Percentiles rank a stretch among this genome's conserved stretches.
These are phyloP conservation scores for Lithobates sylvaticus DNA, from an alignment of 2,797 vertebrate genomes.

Conservation along the genomic window DNA sequence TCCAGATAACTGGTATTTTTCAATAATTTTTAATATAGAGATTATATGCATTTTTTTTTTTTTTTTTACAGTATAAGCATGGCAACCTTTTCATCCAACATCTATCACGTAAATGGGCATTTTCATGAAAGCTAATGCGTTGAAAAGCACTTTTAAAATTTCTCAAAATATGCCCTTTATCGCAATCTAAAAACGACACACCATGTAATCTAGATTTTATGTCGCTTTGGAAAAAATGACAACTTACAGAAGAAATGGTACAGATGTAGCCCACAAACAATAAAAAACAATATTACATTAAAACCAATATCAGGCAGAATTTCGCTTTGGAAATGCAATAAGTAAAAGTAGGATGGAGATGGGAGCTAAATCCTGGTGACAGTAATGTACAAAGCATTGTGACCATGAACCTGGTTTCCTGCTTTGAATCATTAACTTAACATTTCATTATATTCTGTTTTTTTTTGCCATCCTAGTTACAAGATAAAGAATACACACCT, in stretches of 20 bases:
- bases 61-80: background rate
- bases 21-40: background rate
- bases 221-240: background rate
- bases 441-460: background rate
- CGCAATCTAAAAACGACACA: background rate
- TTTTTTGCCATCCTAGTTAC: background rate
- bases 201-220: background rate
- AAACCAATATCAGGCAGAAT: constrained; percentile 28
- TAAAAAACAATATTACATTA: background rate
- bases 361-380: constrained; percentile 8
- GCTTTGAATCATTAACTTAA: constrained; percentile 3
- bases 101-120: constrained; percentile 15
- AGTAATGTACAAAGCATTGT: constrained; percentile 20
- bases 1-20: background rate
- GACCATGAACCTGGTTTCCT: constrained; percentile 16
- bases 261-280: background rate
- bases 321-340: constrained; percentile 51
- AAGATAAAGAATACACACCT: constrained; percentile 1
- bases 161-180: constrained; percentile 14
- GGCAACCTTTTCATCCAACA: background rate
- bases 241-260: constrained; percentile 13
- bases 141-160: constrained; percentile 21
- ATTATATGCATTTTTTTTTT: background rate
- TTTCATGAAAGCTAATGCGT: constrained; percentile 15
- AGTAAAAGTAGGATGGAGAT: constrained; percentile 18